Evolutionary conservation across 2,797 vertebrate species (phyloP), one percentile per base, ranked within the genome.

Genomic region (Trematomus bernacchii): DNA sequence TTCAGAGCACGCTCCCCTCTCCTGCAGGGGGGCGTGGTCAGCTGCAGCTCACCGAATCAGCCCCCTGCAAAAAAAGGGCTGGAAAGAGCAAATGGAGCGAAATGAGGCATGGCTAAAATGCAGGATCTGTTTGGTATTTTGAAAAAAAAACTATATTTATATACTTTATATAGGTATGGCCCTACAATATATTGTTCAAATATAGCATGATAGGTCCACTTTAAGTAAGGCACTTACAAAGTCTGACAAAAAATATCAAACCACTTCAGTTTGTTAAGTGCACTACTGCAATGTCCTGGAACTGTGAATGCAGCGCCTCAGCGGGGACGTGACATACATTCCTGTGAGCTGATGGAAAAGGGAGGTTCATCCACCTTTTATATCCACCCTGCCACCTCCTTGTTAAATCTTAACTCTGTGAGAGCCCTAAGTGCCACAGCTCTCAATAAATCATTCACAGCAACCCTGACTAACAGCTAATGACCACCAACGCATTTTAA

Each of bases 381-480:
- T 46, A 50, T 50, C 27, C 23, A 27, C 21, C 37, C n/a, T 42
- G 9, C 14, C 59, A 64, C 65, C 15, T 73, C 10, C 54, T 16
- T 64, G 46, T 68, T 52, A 58, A 79, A 63, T 67, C 66, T 69
- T 61, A 74, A 64, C 76, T 52, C 64, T 18, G 52, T 61, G 40
- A 19, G 59, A 68, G 73, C 55, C 44, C 10, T 3, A 30, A 63
- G 46, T 64, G 68, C 54, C 58, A 10, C 63, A 50, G 64, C 72
- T 82, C 60, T 12, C 51, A 57, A 66, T 69, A 54, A 83, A 75
- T 84, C 52, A 46, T 80, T 74, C 60, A 71, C 33, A 65, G 55
- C 50, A 27, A 61, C 71, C 21, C 19, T 18, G 14, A 69, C 46
- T 10, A 65, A 54, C n/a, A 30, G 21, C 47, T 74, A 81, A 82